phyloP scores from a whole-genome alignment of 2,888 invertebrate genomes.

The Onchidella celtica region DNA sequence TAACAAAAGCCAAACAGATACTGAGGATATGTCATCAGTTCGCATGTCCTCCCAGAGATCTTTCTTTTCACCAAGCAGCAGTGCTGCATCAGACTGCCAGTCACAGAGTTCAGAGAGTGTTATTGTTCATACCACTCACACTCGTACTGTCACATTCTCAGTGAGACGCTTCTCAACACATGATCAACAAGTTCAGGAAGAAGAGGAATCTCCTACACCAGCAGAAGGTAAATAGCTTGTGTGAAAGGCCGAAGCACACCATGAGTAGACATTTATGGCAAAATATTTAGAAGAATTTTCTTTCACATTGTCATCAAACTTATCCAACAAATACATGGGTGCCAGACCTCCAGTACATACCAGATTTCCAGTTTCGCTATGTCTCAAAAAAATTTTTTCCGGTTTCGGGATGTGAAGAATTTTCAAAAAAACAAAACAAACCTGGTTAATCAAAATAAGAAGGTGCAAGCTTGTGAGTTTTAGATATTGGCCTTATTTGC shows the following conservation, averaged over 20 bases:
- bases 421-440: too few relatives aligned
- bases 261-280: too few relatives aligned
- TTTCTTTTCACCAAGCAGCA: slow-evolving; percentile 73
- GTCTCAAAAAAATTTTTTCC: too few relatives aligned
- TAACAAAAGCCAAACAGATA: slow-evolving; percentile 50
- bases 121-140: slow-evolving; percentile 76
- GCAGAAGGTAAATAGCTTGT: slow-evolving; percentile 69
- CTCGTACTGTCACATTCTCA: slow-evolving; percentile 78
- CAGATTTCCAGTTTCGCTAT: too few relatives aligned
- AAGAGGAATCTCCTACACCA: slow-evolving; percentile 65
- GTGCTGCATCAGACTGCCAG: slow-evolving; percentile 66
- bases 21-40: slow-evolving; percentile 52
- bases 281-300: too few relatives aligned
- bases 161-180: slow-evolving; percentile 73
- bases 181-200: slow-evolving; percentile 63
- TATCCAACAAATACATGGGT: too few relatives aligned
- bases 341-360: too few relatives aligned
- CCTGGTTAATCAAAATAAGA: too few relatives aligned
- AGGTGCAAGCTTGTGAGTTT: too few relatives aligned
- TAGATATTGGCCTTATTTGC: too few relatives aligned
- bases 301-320: too few relatives aligned
- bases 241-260: background rate
- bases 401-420: too few relatives aligned
- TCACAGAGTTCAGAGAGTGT: slow-evolving; percentile 74
- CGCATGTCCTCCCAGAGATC: slow-evolving; percentile 64